Evolutionary conservation across 2,888 invertebrate genomes (phyloP).

Genomic region (Lomographa bimaculata): DNA sequence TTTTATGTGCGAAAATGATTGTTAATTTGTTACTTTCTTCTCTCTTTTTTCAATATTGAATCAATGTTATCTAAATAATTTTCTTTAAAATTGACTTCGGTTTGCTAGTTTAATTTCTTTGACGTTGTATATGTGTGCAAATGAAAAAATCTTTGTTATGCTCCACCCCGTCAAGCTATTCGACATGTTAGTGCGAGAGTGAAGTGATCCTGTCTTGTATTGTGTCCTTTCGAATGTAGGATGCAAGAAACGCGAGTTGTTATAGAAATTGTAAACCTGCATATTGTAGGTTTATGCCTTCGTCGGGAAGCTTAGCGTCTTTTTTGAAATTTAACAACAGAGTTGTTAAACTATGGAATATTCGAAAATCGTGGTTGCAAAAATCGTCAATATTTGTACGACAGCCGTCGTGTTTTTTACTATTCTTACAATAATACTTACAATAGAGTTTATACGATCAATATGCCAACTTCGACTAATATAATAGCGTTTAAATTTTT

Average conservation of each 20-base stretch:
- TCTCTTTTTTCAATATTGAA: constrained; percentile 38
- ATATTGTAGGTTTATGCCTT: constrained; percentile 70
- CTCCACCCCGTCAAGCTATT: constrained; percentile 54
- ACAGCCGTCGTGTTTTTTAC: constrained; percentile 15
- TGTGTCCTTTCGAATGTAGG: constrained; percentile 60
- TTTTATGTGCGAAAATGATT: constrained; percentile 57
- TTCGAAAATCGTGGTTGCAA: constrained; percentile 32
- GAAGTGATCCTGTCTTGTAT: constrained; percentile 47
- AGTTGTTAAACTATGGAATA: constrained; percentile 35
- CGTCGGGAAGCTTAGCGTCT: constrained; percentile 49
- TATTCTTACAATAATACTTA: constrained; percentile 20
- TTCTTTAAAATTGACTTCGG: constrained; percentile 57
- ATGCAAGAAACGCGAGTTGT: constrained; percentile 64
- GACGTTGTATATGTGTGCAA: constrained; percentile 72
- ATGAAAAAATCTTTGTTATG: constrained; percentile 52
- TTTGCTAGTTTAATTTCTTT: constrained; percentile 74
- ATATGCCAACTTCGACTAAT: constrained; percentile 32
- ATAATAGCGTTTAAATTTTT: constrained; percentile 29
- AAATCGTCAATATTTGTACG: constrained; percentile 9
- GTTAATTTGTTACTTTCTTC: constrained; percentile 59
- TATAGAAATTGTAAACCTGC: constrained; percentile 58
- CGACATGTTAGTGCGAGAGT: constrained; percentile 65
- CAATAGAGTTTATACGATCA: constrained; percentile 28
- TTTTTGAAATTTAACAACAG: constrained; percentile 40
- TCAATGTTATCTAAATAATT: constrained; percentile 36